Percentiles rank a stretch among this genome's conserved stretches.
Conservation (phyloP, 1,140 invertebrate species). For the Solenopsis fugax region DNA sequence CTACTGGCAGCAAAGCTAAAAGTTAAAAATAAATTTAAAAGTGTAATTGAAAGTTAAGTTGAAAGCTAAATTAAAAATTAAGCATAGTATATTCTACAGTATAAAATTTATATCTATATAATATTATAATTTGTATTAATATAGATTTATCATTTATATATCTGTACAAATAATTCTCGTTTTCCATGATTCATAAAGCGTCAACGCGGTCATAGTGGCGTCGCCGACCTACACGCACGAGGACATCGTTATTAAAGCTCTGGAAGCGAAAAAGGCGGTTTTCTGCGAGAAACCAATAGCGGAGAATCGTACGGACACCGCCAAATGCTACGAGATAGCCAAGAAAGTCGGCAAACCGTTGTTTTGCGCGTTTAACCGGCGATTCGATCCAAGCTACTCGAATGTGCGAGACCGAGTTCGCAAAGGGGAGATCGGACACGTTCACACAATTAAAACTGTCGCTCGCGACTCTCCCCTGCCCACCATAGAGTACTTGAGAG, state of each 20-base stretch:
- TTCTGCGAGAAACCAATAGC: constrained; percentile 92
- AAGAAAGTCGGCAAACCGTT: constrained; percentile 87
- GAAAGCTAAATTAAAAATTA: too few species aligned
- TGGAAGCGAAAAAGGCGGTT: constrained; percentile 89
- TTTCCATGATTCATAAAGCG: constrained; percentile 81
- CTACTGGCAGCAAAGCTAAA: not conserved
- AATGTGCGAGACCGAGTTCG: constrained; percentile 86
- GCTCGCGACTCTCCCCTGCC: constrained; percentile 89
- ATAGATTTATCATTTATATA: not conserved
- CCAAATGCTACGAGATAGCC: constrained; percentile 88
- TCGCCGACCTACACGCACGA: constrained; percentile 90
- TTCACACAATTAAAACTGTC: constrained; percentile 89
- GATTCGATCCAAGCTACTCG: constrained; percentile 90
- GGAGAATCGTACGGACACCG: constrained; percentile 86
- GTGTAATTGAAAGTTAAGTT: not conserved
- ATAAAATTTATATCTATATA: not conserved
- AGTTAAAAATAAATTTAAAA: constrained; percentile 1
- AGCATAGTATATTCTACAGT: not conserved
- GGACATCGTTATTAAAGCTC: constrained; percentile 87
- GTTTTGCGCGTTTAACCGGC: constrained; percentile 90
- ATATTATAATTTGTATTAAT: not conserved
- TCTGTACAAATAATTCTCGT: not conserved
- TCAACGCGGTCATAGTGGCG: constrained; percentile 88
- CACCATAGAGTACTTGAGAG: constrained; percentile 88
- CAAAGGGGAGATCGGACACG: constrained; percentile 88